These are phyloP conservation scores for Acleris holmiana DNA, from an alignment of 2,888 invertebrate genomes.

Conservation along the genomic window DNA sequence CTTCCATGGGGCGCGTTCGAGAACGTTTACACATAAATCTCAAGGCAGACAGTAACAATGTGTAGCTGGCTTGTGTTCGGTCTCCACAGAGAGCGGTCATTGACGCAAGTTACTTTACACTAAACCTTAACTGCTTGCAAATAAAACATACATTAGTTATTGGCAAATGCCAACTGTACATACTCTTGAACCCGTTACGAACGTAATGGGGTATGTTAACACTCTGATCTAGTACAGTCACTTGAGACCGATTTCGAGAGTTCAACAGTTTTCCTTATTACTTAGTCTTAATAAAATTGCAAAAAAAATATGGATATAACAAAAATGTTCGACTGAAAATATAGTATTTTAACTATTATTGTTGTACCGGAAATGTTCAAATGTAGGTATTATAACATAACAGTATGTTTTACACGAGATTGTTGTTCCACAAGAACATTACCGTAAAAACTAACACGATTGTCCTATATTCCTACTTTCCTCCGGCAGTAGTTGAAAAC, in stretches of 20 bases:
- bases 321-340: background rate
- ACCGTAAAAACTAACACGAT: constrained; percentile 22
- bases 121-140: constrained; percentile 25
- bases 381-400: no score
- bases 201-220: constrained; percentile 46
- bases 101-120: constrained; percentile 17
- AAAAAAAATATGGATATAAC: background rate
- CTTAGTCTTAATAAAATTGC: background rate
- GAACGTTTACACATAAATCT: constrained; percentile 55
- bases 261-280: constrained; percentile 8
- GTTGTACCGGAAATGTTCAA: no score
- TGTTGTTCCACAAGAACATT: constrained; percentile 25
- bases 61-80: constrained; percentile 51
- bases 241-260: constrained; percentile 10
- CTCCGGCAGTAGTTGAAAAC: constrained; percentile 24
- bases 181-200: constrained; percentile 46
- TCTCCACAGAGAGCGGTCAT: constrained; percentile 11
- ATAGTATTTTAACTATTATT: no score
- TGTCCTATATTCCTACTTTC: constrained; percentile 26
- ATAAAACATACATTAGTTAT: constrained; percentile 29
- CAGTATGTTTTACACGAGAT: background rate
- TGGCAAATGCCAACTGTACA: constrained; percentile 35
- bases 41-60: constrained; percentile 54
- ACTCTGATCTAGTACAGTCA: constrained; percentile 19
- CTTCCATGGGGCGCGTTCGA: constrained; percentile 26